A percentile compares a stretch with the other conserved stretches of the same genome.
Evolutionary conservation across 2,113 vertebrate genomes (phyloP).

Genomic region (Vidua chalybeata): DNA sequence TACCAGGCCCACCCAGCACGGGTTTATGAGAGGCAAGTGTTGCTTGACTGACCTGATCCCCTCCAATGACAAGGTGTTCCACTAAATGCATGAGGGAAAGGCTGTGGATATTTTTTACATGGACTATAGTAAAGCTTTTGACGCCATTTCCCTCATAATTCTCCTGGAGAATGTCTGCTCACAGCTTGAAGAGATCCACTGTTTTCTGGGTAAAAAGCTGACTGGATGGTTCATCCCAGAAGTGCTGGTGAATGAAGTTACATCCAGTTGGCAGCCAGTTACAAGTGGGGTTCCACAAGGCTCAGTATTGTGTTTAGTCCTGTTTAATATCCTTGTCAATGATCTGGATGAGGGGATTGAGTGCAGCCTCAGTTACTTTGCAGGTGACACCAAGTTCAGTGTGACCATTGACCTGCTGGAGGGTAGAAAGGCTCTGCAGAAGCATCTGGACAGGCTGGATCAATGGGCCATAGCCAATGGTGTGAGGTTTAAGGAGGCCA

Average conservation of each 20-base stretch:
- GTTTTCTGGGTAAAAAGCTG: not conserved
- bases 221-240: not conserved
- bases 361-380: not conserved
- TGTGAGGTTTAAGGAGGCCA: not conserved
- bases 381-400: not conserved
- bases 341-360: not conserved
- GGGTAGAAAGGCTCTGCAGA: not conserved
- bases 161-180: not conserved
- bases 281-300: not conserved
- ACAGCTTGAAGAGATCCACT: rapidly evolving
- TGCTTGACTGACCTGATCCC: not conserved
- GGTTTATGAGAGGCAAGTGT: not conserved
- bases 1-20: too few relatives aligned
- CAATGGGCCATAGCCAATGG: not conserved
- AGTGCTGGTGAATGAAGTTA: not conserved
- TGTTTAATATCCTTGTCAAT: not conserved
- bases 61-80: not conserved
- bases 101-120: not conserved
- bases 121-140: not conserved
- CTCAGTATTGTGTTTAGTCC: not conserved
- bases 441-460: not conserved
- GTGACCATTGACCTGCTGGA: not conserved
- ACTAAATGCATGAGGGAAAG: not conserved
- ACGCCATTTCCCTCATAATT: not conserved
- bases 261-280: not conserved